Evolutionary conservation across 2,113 vertebrate species (phyloP).

Genomic region (Syrrhaptes paradoxus): DNA sequence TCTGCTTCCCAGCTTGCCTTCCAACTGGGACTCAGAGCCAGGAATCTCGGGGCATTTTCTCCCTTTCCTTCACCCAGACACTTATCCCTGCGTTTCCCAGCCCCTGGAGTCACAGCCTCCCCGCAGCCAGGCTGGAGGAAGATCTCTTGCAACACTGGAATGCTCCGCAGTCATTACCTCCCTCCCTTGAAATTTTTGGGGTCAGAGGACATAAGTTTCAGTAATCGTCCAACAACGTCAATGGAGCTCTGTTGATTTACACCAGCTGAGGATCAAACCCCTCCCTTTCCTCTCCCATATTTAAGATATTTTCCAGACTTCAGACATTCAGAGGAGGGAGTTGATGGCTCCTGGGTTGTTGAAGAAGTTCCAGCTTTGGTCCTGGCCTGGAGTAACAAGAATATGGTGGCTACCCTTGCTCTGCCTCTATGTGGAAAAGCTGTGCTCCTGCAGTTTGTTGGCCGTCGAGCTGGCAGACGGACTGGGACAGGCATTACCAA

Average conservation of each 20-base stretch:
- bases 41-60: neutral
- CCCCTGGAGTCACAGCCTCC: neutral
- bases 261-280: constrained; percentile 58
- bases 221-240: constrained; percentile 56
- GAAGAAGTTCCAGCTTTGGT: constrained; percentile 41
- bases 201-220: constrained; percentile 63
- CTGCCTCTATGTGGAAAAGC: neutral
- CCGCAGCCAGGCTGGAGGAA: constrained; percentile 1
- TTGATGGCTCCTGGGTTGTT: constrained; percentile 23
- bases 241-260: constrained; percentile 22
- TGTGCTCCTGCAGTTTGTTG: fast-evolving
- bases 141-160: constrained; percentile 65
- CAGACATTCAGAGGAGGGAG: neutral
- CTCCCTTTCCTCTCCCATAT: constrained; percentile 58
- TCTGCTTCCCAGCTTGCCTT: neutral
- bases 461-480: neutral
- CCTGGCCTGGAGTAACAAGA: neutral
- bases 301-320: constrained; percentile 62
- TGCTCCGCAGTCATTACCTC: constrained; percentile 60
- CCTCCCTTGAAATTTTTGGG: constrained; percentile 62
- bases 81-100: neutral
- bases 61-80: neutral
- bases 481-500: neutral
- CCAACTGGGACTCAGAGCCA: neutral
- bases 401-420: neutral